Evolutionary conservation across 2,888 invertebrate genomes (phyloP).

Genomic region (Drosophila suboccidentalis): DNA sequence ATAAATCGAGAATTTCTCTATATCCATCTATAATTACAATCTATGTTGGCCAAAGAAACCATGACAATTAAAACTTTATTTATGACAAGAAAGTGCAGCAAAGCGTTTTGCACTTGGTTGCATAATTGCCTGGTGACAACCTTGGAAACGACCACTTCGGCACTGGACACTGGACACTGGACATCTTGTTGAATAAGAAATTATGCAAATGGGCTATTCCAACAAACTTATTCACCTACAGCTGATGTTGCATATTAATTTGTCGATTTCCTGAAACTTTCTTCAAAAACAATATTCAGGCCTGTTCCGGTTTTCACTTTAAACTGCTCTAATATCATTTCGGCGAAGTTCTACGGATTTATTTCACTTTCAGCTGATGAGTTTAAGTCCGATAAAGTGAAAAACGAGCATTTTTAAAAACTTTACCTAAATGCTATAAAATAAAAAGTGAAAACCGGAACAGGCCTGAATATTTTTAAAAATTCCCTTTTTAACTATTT

Average conservation of each 20-base stretch:
- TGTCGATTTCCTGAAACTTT: neutral
- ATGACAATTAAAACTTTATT: slow-evolving; percentile 68
- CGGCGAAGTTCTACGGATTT: too few relatives aligned
- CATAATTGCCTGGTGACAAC: slow-evolving; percentile 28
- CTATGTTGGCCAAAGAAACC: slow-evolving; percentile 18
- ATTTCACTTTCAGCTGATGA: too few relatives aligned
- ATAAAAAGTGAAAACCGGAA: too few relatives aligned
- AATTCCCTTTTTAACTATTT: too few relatives aligned
- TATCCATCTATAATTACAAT: slow-evolving; percentile 52
- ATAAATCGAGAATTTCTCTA: slow-evolving; percentile 5
- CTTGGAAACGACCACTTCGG: neutral
- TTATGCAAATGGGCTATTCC: neutral
- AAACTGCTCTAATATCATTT: too few relatives aligned
- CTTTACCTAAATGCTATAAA: too few relatives aligned
- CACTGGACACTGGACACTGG: neutral
- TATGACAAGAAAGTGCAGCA: slow-evolving; percentile 41
- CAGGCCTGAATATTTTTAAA: too few relatives aligned
- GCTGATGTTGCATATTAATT: neutral
- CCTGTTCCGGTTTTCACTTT: too few relatives aligned
- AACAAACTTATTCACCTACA: neutral
- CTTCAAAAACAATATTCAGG: too few relatives aligned
- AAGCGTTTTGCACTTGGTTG: slow-evolving; percentile 30
- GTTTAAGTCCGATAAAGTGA: too few relatives aligned
- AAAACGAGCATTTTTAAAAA: too few relatives aligned
- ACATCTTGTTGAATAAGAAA: slow-evolving; percentile 4